Evolutionary conservation across 2,113 vertebrate genomes (phyloP), one percentile per base, ranked within the genome.

Genomic region (Sphaerodactylus townsendi): DNA sequence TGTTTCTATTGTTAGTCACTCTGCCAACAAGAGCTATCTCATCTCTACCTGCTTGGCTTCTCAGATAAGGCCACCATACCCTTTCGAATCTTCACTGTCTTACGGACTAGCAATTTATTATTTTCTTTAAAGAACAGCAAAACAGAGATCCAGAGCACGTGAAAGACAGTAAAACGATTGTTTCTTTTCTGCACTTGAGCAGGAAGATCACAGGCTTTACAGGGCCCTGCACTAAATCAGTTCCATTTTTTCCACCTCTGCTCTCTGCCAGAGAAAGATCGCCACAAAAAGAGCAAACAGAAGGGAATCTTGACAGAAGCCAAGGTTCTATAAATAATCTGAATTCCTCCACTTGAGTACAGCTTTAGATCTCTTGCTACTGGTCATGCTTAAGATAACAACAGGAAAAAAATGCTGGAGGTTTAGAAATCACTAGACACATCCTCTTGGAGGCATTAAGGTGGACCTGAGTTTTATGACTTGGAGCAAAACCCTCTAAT

Each of bases 331-430:
- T 56, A 77, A 84, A 84, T 69, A 84, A 30, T 56, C 82, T 25
- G 46, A 84, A 77, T 84, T 69, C 73, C 73, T 84, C 71, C 35
- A n/a, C 64, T 77, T 23, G 33, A 68, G 28, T 23, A 30, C 44
- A 77, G 39, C 44, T 76, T 83, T 68, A 83, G 62, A 77, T 69
- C 28, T 30, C 72, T 53, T 76, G 64, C 21, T 28, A 76, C 65
- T n/a, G 68, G 14, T 84, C 41, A 69, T 56, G 30, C 35, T 56
- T 56, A 84, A 68, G 82, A 84, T 56, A 69, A 84, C 64, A 84
- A 77, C 21, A 21, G 33, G 9, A 19, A 14, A 2, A 14, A 50
- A 48, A 81, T 23, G 6, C n/a, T 7, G n/a, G 3, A 10, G 21
- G 37, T 10, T 23, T 4, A 77, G 46, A 64, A 68, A 77, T 56